Percentiles rank a stretch among this genome's conserved stretches.
Evolutionary conservation across 1,140 invertebrate genomes (phyloP).

Genomic region (Drosophila seguyi): DNA sequence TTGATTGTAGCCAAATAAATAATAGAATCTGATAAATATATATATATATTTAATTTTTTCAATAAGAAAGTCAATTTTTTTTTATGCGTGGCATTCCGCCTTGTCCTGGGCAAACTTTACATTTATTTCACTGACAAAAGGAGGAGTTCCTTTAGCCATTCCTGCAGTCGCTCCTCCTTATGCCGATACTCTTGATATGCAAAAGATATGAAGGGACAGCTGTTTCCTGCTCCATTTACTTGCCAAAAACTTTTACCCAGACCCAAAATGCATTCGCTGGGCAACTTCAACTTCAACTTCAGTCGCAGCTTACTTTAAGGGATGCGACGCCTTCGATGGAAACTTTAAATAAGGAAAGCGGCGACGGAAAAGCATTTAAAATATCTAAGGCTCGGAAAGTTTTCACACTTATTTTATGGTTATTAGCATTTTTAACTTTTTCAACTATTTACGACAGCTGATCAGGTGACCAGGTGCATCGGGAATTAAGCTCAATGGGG

Average conservation of each 20-base stretch:
- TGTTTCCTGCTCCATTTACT: conserved; percentile 83
- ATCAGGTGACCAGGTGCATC: conserved; percentile 56
- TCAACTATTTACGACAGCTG: conserved; percentile 64
- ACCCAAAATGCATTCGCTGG: conserved; percentile 61
- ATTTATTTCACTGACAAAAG: conserved; percentile 69
- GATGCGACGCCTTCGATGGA: conserved; percentile 17
- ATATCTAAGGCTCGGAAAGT: conserved; percentile 49
- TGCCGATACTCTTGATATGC: conserved; percentile 81
- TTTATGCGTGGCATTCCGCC: conserved; percentile 35
- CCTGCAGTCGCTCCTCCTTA: conserved; percentile 26
- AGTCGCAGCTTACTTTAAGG: conserved; percentile 28
- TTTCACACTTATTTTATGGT: conserved; percentile 69
- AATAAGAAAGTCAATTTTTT: conserved; percentile 50
- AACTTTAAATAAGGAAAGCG: conserved; percentile 58
- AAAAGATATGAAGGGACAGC: conserved; percentile 83
- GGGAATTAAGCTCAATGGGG: background rate
- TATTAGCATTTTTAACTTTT: conserved; percentile 74
- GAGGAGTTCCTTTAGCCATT: background rate
- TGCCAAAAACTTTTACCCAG: conserved; percentile 77
- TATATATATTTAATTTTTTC: background rate
- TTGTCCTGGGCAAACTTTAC: conserved; percentile 64
- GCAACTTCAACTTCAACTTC: conserved; percentile 16
- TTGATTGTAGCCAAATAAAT: too few relatives aligned
- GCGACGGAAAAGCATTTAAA: conserved; percentile 52
- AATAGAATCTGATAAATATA: background rate